Evolutionary conservation across 2,797 vertebrate genomes (phyloP), one percentile per base, ranked within the genome.

Genomic region (Muscicapa striata): DNA sequence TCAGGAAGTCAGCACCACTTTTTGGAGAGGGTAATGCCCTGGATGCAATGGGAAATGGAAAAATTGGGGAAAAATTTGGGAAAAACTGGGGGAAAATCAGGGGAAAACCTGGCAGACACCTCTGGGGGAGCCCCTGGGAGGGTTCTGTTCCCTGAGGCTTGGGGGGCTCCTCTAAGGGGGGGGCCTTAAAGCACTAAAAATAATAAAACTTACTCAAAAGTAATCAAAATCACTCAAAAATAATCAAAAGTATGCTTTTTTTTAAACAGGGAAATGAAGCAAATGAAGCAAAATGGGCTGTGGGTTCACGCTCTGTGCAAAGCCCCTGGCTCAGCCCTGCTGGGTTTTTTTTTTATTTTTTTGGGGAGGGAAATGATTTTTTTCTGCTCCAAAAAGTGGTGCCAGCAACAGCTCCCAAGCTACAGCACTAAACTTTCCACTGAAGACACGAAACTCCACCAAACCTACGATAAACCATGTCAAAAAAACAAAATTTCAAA

Each of bases 1-100:
- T 95, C 93, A 74, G 93, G 91, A 95, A 83, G 26, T 68, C 93
- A 54, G 96, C 90, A 95, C 96, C 75, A 97, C 96, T 95, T 97
- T 96, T 96, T 96, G 96, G 95, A 94, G 94, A 36, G 43, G n/a
- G 13, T 38, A 59, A 90, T 81, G 90, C 70, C 75, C 79, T 77
- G 76, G n/a, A 34, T 45, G 76, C 9, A 5, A 15, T 0, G 32
- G 10, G 43, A 84, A 88, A 46, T 11, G 40, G 13, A 8, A 58
- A 74, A 63, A 45, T 19, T 3, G 2, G 57, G 27, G 5, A 40
- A 46, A 48, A 80, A 27, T 0, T 4, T 34, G 34, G 34, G 34
- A 34, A 34, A 34, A 34, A 34, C 34, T 34, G 29, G 68, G 29
- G 68, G 19, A 45, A 45, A 45, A 20, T 45, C 19, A 18, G 20